Percentiles rank a stretch among this genome's conserved stretches.
These are phyloP conservation scores for Aleadryas rufinucha DNA, from an alignment of 2,113 vertebrate species.

Conservation along the genomic window DNA sequence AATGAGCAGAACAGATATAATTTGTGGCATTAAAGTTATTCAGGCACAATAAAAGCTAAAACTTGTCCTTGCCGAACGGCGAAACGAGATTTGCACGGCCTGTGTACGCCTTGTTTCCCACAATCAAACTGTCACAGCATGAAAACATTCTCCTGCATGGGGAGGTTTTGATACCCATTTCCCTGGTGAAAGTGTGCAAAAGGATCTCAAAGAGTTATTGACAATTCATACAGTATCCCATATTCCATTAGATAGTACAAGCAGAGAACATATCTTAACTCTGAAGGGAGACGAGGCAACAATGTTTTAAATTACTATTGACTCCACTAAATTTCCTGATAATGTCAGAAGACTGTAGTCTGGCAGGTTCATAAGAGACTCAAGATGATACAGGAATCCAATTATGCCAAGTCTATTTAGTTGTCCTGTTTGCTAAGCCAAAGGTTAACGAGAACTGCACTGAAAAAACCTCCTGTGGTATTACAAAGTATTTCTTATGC, in stretches of 20 bases:
- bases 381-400: conserved; percentile 71
- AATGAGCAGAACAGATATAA: conserved; percentile 41
- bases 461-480: conserved; percentile 74
- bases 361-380: conserved; percentile 65
- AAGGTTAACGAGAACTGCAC: conserved; percentile 89
- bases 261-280: conserved; percentile 56
- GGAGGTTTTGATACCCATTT: conserved; percentile 52
- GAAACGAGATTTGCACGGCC: conserved; percentile 60
- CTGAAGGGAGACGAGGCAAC: conserved; percentile 62
- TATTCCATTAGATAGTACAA: conserved; percentile 51
- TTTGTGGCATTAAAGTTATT: conserved; percentile 45
- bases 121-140: conserved; percentile 63
- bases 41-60: conserved; percentile 48
- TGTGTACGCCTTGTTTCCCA: conserved; percentile 53
- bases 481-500: conserved; percentile 68
- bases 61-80: conserved; percentile 38
- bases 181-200: conserved; percentile 53
- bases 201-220: conserved; percentile 58
- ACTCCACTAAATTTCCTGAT: conserved; percentile 61
- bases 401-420: conserved; percentile 72
- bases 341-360: conserved; percentile 59
- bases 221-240: conserved; percentile 68
- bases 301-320: conserved; percentile 68
- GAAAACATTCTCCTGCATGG: conserved; percentile 57
- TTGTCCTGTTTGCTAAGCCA: conserved; percentile 70